These are phyloP conservation scores for Rhamphomyia laevipes DNA, from an alignment of 2,888 invertebrate species.

Conservation along the genomic window DNA sequence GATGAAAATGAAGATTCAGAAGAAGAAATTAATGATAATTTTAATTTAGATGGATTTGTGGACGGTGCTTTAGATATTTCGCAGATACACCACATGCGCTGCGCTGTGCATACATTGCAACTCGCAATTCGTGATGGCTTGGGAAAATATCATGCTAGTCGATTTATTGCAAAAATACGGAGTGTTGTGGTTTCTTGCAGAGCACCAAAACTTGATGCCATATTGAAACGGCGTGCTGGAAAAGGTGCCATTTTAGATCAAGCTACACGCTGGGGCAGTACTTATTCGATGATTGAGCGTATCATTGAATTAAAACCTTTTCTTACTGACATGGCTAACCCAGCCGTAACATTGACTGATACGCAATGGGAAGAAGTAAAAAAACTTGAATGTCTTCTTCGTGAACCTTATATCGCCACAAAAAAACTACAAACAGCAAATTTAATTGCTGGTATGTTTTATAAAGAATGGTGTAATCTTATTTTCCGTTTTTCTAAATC, in stretches of 20 bases:
- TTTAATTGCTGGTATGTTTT: not conserved
- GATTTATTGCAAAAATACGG: not conserved
- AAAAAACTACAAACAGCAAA: not conserved
- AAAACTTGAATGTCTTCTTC: not conserved
- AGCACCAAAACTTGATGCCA: not conserved
- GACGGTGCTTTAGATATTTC: conserved; percentile 2
- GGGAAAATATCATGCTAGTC: not conserved
- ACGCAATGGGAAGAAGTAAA: not conserved
- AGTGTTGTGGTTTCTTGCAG: not conserved
- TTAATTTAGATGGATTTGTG: conserved; percentile 3
- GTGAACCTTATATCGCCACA: not conserved
- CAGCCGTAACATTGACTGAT: not conserved
- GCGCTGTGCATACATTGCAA: not conserved
- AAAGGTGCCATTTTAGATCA: conserved; percentile 1
- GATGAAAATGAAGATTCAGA: conserved; percentile 3
- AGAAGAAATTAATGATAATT: conserved; percentile 1
- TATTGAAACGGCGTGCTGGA: conserved; percentile 1
- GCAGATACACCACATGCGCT: not conserved
- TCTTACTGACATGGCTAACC: conserved; percentile 3
- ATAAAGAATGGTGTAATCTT: not conserved
- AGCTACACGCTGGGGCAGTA: conserved; percentile 1
- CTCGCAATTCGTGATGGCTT: not conserved
- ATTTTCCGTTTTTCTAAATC: not conserved
- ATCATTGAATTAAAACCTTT: not conserved
- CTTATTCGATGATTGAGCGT: not conserved